These are phyloP conservation scores for Drosophila atripex DNA, from an alignment of 2,888 invertebrate genomes.

Conservation along the genomic window DNA sequence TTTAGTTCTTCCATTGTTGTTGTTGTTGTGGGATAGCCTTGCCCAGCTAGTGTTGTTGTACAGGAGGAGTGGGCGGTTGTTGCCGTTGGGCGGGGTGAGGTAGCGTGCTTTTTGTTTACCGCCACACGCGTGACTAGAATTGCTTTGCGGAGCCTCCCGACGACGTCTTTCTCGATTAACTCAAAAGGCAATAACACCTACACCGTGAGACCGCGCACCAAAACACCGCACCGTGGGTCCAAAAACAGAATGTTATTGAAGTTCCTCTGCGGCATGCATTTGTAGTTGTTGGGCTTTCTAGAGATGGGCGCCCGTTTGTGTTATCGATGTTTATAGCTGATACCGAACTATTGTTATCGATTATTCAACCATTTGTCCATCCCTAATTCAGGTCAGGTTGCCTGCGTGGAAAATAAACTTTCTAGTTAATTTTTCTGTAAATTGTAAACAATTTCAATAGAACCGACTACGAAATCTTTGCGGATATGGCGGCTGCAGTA, in stretches of 20 bases:
- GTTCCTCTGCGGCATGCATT: slow-evolving; percentile 23
- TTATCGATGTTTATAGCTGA: background rate
- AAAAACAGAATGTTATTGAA: slow-evolving; percentile 60
- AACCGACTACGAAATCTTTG: slow-evolving; percentile 3
- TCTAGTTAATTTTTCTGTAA: slow-evolving; percentile 19
- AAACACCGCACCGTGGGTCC: slow-evolving; percentile 48
- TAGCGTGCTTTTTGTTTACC: slow-evolving; percentile 33
- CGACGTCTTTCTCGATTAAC: slow-evolving; percentile 10
- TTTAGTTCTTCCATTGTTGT: slow-evolving; percentile 82
- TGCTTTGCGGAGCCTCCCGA: slow-evolving; percentile 39
- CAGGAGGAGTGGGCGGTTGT: background rate
- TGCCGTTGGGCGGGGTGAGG: slow-evolving; percentile 19
- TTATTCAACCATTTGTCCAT: background rate
- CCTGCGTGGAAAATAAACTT: slow-evolving; percentile 66
- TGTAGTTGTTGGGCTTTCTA: slow-evolving; percentile 7
- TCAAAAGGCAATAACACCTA: slow-evolving; percentile 18
- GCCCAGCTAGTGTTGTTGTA: slow-evolving; percentile 12
- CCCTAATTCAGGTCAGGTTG: slow-evolving; percentile 49
- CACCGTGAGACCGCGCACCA: slow-evolving; percentile 35
- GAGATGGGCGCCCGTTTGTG: background rate
- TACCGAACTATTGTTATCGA: background rate
- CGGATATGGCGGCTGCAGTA: slow-evolving; percentile 85
- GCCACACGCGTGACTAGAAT: slow-evolving; percentile 66
- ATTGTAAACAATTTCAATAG: slow-evolving; percentile 2
- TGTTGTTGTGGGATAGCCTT: slow-evolving; percentile 18